Evolutionary conservation across 1,140 invertebrate species (phyloP), one percentile per base, ranked within the genome.

Genomic region (Pentalonia nigronervosa): DNA sequence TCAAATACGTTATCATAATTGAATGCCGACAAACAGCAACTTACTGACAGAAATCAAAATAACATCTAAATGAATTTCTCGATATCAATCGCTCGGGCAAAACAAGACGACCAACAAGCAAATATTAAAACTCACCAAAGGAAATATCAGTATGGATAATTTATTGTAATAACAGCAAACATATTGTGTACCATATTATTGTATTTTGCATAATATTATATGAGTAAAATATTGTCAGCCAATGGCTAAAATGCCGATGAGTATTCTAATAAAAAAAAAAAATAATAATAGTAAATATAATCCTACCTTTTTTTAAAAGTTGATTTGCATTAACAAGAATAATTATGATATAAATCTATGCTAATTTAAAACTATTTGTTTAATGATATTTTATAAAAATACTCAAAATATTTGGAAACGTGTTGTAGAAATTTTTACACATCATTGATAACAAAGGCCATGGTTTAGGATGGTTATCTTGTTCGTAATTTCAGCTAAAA

Each of bases 231-330:
- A 30, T 30, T 67, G 11, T n/a, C 11, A n/a, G 30, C 60, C 11
- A n/a, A n/a, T n/a, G 30, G 4, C 11, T 6, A 0, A n/a, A 3
- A 7, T 4, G 14, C 11, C 4, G 0, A n/a, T 0, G 9, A 9
- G 3, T 67, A 67, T 67, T 3, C 8, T 60, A 17, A 50, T 50
- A 60, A 30, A 11, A 67, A 30, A 67, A n/a, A 56, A 23, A 67
- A 30, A 8, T n/a, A 30, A 67, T 67, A 30, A 6, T 30, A 76
- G n/a, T 2, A 14, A 41, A 41, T n/a, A 17, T 76, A 76, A 76
- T 34, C 60, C 14, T 34, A 76, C 14, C 6, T 34, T 76, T 76
- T 53, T 7, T 2, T 17, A 53, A 53, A 53, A 53, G 6, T 53
- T 21, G 20, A 53, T 53, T 7, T 53, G 21, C 50, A 53, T 21